Conservation (phyloP, 2,797 vertebrate genomes). For the Sebastes goodei region DNA sequence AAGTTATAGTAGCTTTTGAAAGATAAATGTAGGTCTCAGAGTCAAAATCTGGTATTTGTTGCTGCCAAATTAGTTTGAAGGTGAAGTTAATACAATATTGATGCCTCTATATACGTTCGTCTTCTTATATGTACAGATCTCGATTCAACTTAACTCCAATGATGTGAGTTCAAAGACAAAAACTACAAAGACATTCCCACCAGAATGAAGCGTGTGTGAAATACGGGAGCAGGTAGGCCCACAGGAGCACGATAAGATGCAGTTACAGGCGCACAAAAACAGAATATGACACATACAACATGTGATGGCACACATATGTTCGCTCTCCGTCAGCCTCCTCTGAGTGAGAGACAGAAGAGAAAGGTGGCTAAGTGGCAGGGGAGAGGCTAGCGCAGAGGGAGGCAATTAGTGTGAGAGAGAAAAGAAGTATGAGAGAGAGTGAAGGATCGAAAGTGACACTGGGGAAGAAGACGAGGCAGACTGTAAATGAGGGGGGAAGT, state of each 20-base stretch:
- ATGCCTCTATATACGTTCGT: not conserved
- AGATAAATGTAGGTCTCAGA: not conserved
- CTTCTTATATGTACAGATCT: not conserved
- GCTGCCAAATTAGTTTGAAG: not conserved
- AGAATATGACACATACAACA: constrained; percentile 22
- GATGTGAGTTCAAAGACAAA: not conserved
- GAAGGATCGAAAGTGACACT: constrained; percentile 50
- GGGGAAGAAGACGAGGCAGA: constrained; percentile 21
- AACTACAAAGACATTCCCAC: constrained; percentile 1
- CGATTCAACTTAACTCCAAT: not conserved
- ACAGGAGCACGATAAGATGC: not conserved
- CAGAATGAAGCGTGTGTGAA: not conserved
- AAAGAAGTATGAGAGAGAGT: constrained; percentile 16
- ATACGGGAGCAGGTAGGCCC: not conserved
- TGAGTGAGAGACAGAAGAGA: not conserved
- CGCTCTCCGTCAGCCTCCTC: constrained; percentile 8
- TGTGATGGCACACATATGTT: constrained; percentile 33
- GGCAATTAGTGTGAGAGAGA: constrained; percentile 47
- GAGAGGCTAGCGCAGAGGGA: constrained; percentile 39
- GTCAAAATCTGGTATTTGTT: not conserved
- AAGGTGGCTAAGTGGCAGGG: constrained; percentile 28
- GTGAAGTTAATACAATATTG: not conserved
- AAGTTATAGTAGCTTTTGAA: not conserved
- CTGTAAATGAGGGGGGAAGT: not conserved
- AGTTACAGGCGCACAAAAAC: not conserved